phyloP scores from a whole-genome alignment of 1,140 invertebrate genomes.

The Drosophila melanica region DNA sequence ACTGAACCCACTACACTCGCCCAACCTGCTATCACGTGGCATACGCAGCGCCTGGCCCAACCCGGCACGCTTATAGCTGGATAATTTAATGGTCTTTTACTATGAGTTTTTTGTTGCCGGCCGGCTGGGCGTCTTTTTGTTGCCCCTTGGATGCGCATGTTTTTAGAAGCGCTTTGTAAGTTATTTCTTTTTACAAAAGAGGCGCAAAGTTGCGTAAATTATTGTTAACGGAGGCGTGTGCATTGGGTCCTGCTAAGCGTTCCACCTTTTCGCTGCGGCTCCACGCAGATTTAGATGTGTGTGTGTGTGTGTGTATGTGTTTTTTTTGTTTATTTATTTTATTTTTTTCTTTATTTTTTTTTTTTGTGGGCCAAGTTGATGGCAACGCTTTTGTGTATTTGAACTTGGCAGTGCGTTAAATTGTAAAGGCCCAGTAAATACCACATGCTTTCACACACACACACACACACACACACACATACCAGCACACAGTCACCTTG shows the following conservation, averaged over 20 bases:
- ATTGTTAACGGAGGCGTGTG: constrained; percentile 79
- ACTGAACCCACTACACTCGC: not conserved
- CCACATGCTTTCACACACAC: constrained; percentile 37
- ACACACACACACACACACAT: constrained; percentile 29
- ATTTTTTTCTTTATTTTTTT: constrained; percentile 36
- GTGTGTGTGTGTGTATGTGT: constrained; percentile 5
- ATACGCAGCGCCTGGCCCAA: no score
- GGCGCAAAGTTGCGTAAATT: constrained; percentile 82
- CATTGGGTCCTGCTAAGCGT: constrained; percentile 32
- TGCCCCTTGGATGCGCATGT: constrained; percentile 35
- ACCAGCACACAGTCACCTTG: constrained; percentile 23
- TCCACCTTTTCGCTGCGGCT: constrained; percentile 20
- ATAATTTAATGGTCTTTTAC: constrained; percentile 77
- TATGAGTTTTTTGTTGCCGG: constrained; percentile 61
- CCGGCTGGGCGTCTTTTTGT: constrained; percentile 40
- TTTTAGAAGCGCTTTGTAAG: constrained; percentile 68
- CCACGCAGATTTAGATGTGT: constrained; percentile 18
- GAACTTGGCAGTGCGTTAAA: constrained; percentile 81
- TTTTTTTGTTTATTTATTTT: no score
- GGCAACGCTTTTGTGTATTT: constrained; percentile 74
- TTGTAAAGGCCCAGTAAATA: constrained; percentile 74
- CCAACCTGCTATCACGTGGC: no score
- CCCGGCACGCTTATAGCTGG: constrained; percentile 19
- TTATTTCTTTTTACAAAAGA: constrained; percentile 80
- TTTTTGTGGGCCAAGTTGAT: constrained; percentile 51